These are phyloP conservation scores for Pherbina coryleti DNA, from an alignment of 2,888 invertebrate species.

Conservation along the genomic window DNA sequence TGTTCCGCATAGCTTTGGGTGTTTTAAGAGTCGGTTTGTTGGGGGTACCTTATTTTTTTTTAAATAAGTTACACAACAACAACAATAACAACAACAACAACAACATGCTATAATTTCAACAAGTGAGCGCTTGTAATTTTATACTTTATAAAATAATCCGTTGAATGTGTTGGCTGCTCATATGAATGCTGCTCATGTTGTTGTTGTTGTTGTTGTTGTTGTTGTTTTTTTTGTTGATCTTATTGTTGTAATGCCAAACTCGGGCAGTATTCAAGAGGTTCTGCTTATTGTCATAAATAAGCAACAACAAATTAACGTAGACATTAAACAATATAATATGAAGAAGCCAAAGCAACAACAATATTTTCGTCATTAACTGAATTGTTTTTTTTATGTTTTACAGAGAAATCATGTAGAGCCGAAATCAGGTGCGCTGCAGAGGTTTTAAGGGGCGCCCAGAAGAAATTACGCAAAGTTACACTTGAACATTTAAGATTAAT, in stretches of 20 bases:
- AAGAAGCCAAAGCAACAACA: constrained; percentile 1
- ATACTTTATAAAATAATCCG: constrained; percentile 1
- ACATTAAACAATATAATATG: not conserved
- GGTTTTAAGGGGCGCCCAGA: not conserved
- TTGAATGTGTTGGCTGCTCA: not conserved
- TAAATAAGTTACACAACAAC: not conserved
- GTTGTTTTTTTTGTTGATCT: not conserved
- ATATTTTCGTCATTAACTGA: constrained; percentile 17
- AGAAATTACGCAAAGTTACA: not conserved
- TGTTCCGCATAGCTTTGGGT: not conserved
- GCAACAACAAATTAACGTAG: constrained; percentile 9
- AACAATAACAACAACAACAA: constrained; percentile 4
- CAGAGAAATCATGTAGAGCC: not conserved
- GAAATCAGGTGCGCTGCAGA: not conserved
- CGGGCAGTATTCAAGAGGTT: not conserved
- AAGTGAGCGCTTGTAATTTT: constrained; percentile 21
- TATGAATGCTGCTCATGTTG: not conserved
- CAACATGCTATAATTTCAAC: not conserved
- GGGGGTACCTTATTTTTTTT: not conserved
- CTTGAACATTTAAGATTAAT: too few relatives aligned
- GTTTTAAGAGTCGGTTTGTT: not conserved
- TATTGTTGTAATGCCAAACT: not conserved
- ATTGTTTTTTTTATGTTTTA: constrained; percentile 1
- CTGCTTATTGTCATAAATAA: not conserved
- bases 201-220: not conserved